These are phyloP conservation scores for Phortica okadai DNA, from an alignment of 2,888 invertebrate species.

Conservation along the genomic window DNA sequence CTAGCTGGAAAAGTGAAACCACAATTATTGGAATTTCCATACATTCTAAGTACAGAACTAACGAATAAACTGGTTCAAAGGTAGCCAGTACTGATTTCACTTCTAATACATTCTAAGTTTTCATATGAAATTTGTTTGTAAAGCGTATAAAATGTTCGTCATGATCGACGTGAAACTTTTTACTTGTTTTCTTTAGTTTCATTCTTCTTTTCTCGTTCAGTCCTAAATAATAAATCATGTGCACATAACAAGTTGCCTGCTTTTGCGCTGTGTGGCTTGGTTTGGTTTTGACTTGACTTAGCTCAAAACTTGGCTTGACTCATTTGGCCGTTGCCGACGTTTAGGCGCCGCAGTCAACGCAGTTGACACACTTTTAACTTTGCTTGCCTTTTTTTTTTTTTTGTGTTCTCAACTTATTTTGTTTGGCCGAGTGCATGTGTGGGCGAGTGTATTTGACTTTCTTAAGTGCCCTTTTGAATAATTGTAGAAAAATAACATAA, in stretches of 20 bases:
- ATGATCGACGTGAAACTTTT: too few species aligned
- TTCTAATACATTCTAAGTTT: too few species aligned
- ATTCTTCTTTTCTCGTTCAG: neutral
- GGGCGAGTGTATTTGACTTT: neutral
- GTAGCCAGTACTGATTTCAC: too few species aligned
- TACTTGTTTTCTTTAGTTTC: neutral
- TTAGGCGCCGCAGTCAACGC: constrained; percentile 24
- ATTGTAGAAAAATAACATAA: constrained; percentile 58
- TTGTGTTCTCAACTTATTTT: neutral
- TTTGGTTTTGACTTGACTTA: constrained; percentile 15
- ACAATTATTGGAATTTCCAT: too few species aligned
- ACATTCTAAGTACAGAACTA: too few species aligned
- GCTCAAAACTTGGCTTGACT: neutral
- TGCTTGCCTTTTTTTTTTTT: constrained; percentile 1
- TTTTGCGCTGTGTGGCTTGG: constrained; percentile 12
- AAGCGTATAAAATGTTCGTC: too few species aligned
- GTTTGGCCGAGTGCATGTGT: neutral
- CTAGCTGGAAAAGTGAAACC: neutral
- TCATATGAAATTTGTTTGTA: too few species aligned
- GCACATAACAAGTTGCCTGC: constrained; percentile 44
- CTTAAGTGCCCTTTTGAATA: constrained; percentile 48
- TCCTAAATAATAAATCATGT: constrained; percentile 60
- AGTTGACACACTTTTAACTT: constrained; percentile 27
- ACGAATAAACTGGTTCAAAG: too few species aligned
- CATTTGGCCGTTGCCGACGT: constrained; percentile 16